A percentile compares a stretch with the other conserved stretches of the same genome.
phyloP scores from a whole-genome alignment of 2,113 vertebrate species.

The Solea solea region DNA sequence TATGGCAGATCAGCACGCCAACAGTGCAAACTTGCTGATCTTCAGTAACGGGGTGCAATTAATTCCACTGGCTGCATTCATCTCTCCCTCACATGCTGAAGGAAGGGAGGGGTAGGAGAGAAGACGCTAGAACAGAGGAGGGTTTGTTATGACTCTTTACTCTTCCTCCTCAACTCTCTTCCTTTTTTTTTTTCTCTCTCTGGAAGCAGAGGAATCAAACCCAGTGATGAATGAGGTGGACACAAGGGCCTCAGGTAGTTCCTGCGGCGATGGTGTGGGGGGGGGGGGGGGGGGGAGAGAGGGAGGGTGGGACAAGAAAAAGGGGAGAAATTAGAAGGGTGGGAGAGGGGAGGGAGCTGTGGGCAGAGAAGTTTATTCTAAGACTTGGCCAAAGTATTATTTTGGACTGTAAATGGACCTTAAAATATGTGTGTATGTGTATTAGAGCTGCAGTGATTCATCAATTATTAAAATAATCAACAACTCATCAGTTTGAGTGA shows the following conservation, averaged over 20 bases:
- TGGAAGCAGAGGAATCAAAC: conserved; percentile 93
- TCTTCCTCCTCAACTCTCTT: conserved; percentile 78
- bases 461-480: too few relatives aligned
- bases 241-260: conserved; percentile 91
- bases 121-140: conserved; percentile 75
- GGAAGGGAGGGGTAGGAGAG: conserved; percentile 73
- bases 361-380: conserved; percentile 14
- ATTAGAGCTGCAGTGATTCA: too few relatives aligned
- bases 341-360: conserved; percentile 20
- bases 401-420: neutral
- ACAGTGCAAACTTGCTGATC: conserved; percentile 99
- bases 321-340: conserved; percentile 49
- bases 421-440: conserved; percentile 4
- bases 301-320: conserved; percentile 43
- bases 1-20: conserved; percentile 99
- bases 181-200: conserved; percentile 81
- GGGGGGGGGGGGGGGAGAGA: conserved; percentile 76
- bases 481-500: too few relatives aligned
- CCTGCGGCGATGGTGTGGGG: conserved; percentile 86
- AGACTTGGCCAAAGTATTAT: conserved; percentile 9
- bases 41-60: conserved; percentile 99
- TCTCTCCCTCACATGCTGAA: conserved; percentile 91
- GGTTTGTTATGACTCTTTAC: conserved; percentile 95
- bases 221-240: conserved; percentile 98
- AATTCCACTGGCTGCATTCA: conserved; percentile 99